These are phyloP conservation scores for Lasiommata megera DNA, from an alignment of 2,888 invertebrate species.

Conservation along the genomic window DNA sequence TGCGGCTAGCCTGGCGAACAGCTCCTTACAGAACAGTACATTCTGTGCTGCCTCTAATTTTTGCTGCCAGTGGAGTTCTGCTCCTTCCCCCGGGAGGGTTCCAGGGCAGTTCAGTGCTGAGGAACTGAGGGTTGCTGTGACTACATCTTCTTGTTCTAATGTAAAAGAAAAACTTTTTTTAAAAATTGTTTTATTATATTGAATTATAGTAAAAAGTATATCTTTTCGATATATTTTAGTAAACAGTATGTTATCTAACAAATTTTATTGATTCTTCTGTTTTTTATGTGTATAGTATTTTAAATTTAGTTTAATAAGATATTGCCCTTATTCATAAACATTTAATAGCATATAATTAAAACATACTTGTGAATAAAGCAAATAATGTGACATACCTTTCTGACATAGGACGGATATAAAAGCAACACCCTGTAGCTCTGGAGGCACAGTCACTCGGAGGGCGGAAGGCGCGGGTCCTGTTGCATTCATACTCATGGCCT, in stretches of 20 bases:
- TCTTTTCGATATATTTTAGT: no score
- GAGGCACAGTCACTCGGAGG: slow-evolving; percentile 94
- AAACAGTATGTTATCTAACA: no score
- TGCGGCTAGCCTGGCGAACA: slow-evolving; percentile 95
- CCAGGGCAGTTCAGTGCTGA: slow-evolving; percentile 88
- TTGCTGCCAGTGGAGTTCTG: slow-evolving; percentile 95
- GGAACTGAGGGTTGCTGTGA: slow-evolving; percentile 90
- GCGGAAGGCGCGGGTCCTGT: slow-evolving; percentile 85
- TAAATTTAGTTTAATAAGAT: no score
- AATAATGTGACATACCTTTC: slow-evolving; percentile 82
- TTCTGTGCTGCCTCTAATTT: slow-evolving; percentile 98
- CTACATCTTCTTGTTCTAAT: slow-evolving; percentile 93
- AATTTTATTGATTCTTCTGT: no score
- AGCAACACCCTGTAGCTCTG: slow-evolving; percentile 96
- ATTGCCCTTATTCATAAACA: no score
- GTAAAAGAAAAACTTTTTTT: background rate
- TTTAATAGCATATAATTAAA: background rate
- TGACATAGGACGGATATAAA: slow-evolving; percentile 98
- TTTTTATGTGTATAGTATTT: no score
- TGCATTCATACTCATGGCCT: slow-evolving; percentile 61
- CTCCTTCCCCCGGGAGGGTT: slow-evolving; percentile 76
- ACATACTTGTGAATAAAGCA: background rate
- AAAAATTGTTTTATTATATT: no score
- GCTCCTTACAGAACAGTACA: slow-evolving; percentile 97
- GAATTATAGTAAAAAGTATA: no score